Conservation (phyloP, 2,888 invertebrate genomes). For the Oxyscelio sp. region DNA sequence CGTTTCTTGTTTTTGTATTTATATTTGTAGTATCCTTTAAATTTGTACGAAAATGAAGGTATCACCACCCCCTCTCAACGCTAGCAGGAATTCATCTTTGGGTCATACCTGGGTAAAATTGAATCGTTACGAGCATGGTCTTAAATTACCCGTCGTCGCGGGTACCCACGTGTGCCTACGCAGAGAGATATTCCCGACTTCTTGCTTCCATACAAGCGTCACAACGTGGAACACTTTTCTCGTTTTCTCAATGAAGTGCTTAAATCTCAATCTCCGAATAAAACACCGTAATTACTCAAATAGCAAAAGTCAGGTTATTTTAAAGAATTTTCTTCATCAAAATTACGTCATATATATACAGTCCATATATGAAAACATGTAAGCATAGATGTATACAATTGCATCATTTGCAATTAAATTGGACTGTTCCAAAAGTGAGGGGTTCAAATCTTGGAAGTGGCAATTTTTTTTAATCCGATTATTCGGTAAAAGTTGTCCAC, state of each 20-base stretch:
- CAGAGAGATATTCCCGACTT: conserved; percentile 17
- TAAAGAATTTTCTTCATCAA: no score
- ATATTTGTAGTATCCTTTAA: no score
- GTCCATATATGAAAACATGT: no score
- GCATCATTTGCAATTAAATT: no score
- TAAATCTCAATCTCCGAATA: background rate
- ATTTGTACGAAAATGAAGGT: no score
- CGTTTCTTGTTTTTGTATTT: no score
- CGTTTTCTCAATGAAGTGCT: background rate
- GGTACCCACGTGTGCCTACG: conserved; percentile 50
- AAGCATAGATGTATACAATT: no score
- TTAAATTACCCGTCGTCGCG: conserved; percentile 41
- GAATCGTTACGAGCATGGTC: conserved; percentile 44
- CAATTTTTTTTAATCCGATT: background rate
- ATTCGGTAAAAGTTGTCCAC: background rate
- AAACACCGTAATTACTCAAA: background rate
- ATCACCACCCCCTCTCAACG: no score
- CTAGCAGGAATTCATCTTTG: background rate
- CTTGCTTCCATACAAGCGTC: conserved; percentile 4
- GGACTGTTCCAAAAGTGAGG: no score
- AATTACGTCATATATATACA: no score
- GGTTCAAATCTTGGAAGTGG: no score
- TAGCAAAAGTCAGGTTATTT: no score
- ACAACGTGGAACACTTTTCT: background rate
- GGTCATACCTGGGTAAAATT: conserved; percentile 34